Evolutionary conservation across 1,140 invertebrate species (phyloP).

Genomic region (Zaprionus kolodkinae): DNA sequence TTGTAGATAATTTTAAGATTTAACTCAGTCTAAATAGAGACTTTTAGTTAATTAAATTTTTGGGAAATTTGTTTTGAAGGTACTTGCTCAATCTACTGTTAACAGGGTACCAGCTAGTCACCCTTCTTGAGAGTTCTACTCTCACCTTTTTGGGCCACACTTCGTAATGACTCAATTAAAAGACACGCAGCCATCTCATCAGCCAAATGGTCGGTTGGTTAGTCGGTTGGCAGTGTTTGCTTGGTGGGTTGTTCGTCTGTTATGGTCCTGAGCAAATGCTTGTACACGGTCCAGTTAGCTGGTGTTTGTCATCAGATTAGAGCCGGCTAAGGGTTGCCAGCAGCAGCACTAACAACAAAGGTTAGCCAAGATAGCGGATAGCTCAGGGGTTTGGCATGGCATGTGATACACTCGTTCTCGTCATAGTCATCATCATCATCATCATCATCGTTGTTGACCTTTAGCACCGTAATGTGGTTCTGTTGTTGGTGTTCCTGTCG

Average conservation of each 20-base stretch:
- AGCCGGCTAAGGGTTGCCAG: constrained; percentile 43
- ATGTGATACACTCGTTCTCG: constrained; percentile 36
- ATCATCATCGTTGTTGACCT: constrained; percentile 59
- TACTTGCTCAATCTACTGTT: background rate
- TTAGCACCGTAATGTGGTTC: constrained; percentile 40
- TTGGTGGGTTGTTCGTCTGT: background rate
- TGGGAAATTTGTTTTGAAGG: background rate
- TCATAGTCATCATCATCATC: background rate
- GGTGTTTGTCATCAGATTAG: constrained; percentile 73
- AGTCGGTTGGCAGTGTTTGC: constrained; percentile 5
- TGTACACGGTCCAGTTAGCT: constrained; percentile 64
- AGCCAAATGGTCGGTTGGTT: constrained; percentile 37
- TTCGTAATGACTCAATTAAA: constrained; percentile 78
- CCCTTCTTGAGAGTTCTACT: background rate
- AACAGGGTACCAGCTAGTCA: constrained; percentile 12
- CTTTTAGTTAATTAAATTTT: background rate
- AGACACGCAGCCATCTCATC: constrained; percentile 62
- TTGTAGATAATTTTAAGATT: background rate
- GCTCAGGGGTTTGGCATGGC: constrained; percentile 17
- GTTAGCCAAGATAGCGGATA: constrained; percentile 13
- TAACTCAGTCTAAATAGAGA: background rate
- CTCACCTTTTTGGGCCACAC: constrained; percentile 41
- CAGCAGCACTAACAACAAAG: constrained; percentile 29
- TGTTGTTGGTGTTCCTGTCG: constrained; percentile 10
- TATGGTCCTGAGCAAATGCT: constrained; percentile 62